Conservation (phyloP, 1,140 invertebrate genomes). For the Aradophagus sp. region DNA sequence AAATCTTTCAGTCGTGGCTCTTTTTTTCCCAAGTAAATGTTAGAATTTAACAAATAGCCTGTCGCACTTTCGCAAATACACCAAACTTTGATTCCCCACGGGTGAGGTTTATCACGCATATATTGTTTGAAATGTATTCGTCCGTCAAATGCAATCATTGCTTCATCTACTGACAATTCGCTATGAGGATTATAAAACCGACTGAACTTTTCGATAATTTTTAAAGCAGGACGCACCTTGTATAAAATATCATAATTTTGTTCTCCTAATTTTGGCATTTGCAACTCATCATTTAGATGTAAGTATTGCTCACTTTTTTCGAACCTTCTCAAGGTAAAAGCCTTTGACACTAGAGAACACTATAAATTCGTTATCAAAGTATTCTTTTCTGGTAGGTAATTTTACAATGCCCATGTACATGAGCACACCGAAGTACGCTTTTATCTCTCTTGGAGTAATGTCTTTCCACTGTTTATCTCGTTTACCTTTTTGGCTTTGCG, state of each 20-base stretch:
- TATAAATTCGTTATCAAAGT: slow-evolving; percentile 5
- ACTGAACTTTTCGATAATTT: not conserved
- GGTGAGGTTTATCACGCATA: slow-evolving; percentile 2
- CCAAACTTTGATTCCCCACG: slow-evolving; percentile 9
- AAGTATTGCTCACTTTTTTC: slow-evolving; percentile 15
- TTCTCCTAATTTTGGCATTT: not conserved
- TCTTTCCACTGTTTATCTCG: slow-evolving; percentile 13
- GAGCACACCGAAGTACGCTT: slow-evolving; percentile 3
- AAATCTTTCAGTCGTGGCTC: slow-evolving; percentile 8
- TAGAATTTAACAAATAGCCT: slow-evolving; percentile 21
- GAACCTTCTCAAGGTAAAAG: not conserved
- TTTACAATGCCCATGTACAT: slow-evolving; percentile 13
- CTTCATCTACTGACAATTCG: slow-evolving; percentile 11
- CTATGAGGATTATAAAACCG: not conserved
- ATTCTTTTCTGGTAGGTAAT: not conserved
- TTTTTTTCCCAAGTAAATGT: slow-evolving; percentile 41
- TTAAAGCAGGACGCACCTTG: slow-evolving; percentile 2
- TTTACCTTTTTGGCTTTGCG: slow-evolving; percentile 1
- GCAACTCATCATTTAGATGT: slow-evolving; percentile 5
- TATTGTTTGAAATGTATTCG: not conserved
- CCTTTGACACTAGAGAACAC: not conserved
- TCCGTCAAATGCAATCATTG: slow-evolving; percentile 10
- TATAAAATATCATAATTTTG: slow-evolving; percentile 13
- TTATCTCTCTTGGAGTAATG: slow-evolving; percentile 4
- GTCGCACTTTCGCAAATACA: slow-evolving; percentile 5